phyloP scores from a whole-genome alignment of 2,888 invertebrate species.

The Neuroscelio doddi region DNA sequence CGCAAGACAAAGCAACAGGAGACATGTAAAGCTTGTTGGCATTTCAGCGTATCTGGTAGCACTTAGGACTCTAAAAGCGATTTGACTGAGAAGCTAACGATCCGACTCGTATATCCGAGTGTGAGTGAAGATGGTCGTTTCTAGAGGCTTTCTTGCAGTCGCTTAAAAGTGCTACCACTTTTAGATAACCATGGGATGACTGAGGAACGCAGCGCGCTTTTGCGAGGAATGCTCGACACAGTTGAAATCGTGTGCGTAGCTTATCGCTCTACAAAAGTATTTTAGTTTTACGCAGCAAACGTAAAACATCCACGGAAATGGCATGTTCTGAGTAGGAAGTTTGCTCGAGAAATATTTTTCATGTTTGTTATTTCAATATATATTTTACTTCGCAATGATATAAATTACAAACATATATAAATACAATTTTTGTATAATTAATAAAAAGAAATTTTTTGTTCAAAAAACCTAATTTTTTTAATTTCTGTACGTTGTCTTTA shows the following conservation, averaged over 20 bases:
- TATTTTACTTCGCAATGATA: too few species aligned
- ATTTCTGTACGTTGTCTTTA: too few species aligned
- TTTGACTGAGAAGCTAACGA: not conserved
- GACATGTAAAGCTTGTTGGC: too few species aligned
- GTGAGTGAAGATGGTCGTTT: slow-evolving; percentile 36
- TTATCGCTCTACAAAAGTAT: slow-evolving; percentile 37
- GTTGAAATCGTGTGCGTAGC: slow-evolving; percentile 30
- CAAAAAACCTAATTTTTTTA: too few species aligned
- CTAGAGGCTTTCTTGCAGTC: slow-evolving; percentile 27
- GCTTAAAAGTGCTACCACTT: slow-evolving; percentile 49
- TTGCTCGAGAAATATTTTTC: not conserved
- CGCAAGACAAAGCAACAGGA: too few species aligned
- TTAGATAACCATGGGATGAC: slow-evolving; percentile 47
- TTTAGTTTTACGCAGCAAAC: slow-evolving; percentile 29
- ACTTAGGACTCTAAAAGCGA: too few species aligned
- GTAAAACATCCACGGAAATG: slow-evolving; percentile 25
- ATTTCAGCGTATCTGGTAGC: too few species aligned
- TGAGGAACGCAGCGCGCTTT: slow-evolving; percentile 16
- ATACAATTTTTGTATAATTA: too few species aligned
- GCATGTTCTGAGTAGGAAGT: slow-evolving; percentile 1
- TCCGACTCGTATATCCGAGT: too few species aligned
- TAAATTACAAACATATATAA: too few species aligned
- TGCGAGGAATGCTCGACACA: slow-evolving; percentile 14
- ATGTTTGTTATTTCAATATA: too few species aligned
- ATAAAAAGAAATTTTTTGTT: too few species aligned